A percentile compares a stretch with the other conserved stretches of the same genome.
phyloP scores from a whole-genome alignment of 2,888 invertebrate species.

The Plagiodera versicolora region DNA sequence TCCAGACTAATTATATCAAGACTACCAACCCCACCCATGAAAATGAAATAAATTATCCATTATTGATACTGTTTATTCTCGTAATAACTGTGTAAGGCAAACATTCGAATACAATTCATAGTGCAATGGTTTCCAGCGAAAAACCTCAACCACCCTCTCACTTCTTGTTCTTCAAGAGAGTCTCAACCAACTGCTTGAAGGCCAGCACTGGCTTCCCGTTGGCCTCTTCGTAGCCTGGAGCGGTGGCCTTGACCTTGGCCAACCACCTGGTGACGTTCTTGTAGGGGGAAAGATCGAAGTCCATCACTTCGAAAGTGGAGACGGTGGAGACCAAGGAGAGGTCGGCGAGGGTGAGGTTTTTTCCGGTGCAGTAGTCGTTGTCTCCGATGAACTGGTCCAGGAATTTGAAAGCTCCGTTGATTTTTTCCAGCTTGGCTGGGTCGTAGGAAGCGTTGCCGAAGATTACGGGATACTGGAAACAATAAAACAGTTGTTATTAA shows the following conservation, averaged over 20 bases:
- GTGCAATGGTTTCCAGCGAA: too few relatives aligned
- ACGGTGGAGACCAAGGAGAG: constrained; percentile 68
- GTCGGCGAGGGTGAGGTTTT: constrained; percentile 77
- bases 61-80: too few relatives aligned
- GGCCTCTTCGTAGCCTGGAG: constrained; percentile 59
- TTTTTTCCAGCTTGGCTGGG: constrained; percentile 67
- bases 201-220: constrained; percentile 44
- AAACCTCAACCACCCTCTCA: too few relatives aligned
- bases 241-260: constrained; percentile 59
- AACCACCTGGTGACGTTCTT: constrained; percentile 69
- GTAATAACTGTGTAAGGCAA: too few relatives aligned
- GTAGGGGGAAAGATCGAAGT: constrained; percentile 68
- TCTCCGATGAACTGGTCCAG: constrained; percentile 74
- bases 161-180: constrained; percentile 37
- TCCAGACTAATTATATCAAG: too few relatives aligned
- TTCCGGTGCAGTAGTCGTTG: constrained; percentile 71
- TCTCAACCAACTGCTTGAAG: constrained; percentile 46
- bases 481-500: constrained; percentile 1
- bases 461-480: constrained; percentile 50
- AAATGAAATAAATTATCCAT: too few relatives aligned
- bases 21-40: too few relatives aligned
- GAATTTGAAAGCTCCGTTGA: constrained; percentile 68
- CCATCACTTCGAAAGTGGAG: constrained; percentile 67
- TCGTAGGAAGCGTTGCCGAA: constrained; percentile 58
- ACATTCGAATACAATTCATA: not conserved